A percentile compares a stretch with the other conserved stretches of the same genome.
These are phyloP conservation scores for Caenorhabditis parvicauda DNA, from an alignment of 2,888 invertebrate genomes.

Conservation along the genomic window DNA sequence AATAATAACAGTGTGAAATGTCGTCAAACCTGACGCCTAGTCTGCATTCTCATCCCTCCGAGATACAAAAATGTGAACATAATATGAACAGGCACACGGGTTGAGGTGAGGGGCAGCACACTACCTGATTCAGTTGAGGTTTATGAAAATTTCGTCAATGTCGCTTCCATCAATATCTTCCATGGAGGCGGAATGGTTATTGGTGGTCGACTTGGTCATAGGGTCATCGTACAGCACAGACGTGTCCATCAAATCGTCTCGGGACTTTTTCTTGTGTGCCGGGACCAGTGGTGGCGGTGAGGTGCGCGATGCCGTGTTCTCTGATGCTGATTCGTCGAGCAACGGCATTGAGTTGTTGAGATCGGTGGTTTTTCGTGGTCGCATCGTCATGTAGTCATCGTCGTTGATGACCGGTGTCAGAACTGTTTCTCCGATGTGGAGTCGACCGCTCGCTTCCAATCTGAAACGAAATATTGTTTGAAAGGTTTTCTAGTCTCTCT, in stretches of 20 bases:
- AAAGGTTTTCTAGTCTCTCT: constrained; percentile 6
- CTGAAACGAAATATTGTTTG: no score
- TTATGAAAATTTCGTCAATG: constrained; percentile 8
- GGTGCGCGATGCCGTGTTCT: not conserved
- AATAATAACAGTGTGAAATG: no score
- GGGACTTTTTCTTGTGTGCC: constrained; percentile 8
- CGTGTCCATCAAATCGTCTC: not conserved
- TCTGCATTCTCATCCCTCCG: no score
- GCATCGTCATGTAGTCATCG: constrained; percentile 59
- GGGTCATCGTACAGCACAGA: constrained; percentile 29
- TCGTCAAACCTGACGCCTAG: no score
- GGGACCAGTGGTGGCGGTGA: constrained; percentile 13
- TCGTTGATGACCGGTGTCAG: constrained; percentile 37
- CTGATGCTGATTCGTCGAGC: not conserved
- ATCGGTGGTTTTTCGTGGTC: constrained; percentile 39
- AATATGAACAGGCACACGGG: no score
- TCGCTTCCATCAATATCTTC: constrained; percentile 16
- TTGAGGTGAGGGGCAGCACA: no score
- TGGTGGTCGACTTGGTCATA: constrained; percentile 7
- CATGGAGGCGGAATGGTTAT: constrained; percentile 1
- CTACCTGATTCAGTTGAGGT: no score
- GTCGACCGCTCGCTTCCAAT: no score
- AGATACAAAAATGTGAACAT: no score
- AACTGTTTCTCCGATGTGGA: constrained; percentile 36
- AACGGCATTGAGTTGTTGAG: not conserved